phyloP scores from a whole-genome alignment of 2,797 vertebrate genomes.

The Tinamus major region DNA sequence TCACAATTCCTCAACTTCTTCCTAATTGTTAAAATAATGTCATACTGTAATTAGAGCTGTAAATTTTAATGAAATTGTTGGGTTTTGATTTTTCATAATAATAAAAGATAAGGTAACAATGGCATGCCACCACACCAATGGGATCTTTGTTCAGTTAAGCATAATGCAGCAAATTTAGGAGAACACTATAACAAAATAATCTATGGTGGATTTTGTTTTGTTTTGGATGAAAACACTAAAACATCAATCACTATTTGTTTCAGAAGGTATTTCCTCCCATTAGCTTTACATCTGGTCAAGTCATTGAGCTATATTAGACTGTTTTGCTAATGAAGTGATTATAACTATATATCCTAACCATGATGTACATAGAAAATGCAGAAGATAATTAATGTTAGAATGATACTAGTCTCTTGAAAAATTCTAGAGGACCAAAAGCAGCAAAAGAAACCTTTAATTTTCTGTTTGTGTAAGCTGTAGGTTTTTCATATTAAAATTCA shows the following conservation, averaged over 20 bases:
- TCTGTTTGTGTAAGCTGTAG: not conserved
- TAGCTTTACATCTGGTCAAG: not conserved
- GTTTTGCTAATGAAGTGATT: not conserved
- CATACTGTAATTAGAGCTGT: not conserved
- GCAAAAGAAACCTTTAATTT: constrained; percentile 22
- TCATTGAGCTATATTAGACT: not conserved
- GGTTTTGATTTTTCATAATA: not conserved
- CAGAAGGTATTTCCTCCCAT: not conserved
- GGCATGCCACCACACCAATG: not conserved
- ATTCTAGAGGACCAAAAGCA: not conserved
- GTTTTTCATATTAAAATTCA: constrained; percentile 48
- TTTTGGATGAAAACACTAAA: not conserved
- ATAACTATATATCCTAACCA: not conserved
- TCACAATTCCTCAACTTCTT: not conserved
- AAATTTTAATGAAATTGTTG: not conserved
- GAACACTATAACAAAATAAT: not conserved
- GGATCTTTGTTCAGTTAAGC: not conserved
- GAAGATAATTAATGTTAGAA: constrained; percentile 16
- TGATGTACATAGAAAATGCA: not conserved
- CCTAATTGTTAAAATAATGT: not conserved
- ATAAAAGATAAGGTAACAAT: not conserved
- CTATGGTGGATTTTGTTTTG: not conserved
- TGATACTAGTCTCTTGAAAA: not conserved
- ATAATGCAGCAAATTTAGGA: not conserved
- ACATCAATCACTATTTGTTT: not conserved